phyloP scores from a whole-genome alignment of 2,888 invertebrate species.

The Creontiades dilutus region DNA sequence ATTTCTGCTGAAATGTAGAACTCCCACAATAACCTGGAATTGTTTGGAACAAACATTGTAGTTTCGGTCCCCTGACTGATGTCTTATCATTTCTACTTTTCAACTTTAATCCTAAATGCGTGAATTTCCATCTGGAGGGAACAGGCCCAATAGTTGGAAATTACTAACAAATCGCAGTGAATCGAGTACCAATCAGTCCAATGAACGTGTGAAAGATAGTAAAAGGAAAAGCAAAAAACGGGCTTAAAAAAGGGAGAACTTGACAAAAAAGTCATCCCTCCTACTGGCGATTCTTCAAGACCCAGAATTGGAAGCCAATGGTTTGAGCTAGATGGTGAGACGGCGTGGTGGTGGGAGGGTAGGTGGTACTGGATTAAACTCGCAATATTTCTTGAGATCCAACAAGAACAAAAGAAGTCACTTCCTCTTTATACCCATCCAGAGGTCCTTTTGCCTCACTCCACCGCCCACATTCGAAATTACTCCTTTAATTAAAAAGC shows the following conservation, averaged over 20 bases:
- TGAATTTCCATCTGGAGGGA: too few species aligned
- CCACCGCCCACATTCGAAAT: background rate
- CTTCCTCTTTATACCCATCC: slow-evolving; percentile 29
- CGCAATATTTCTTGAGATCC: slow-evolving; percentile 32
- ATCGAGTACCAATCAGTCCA: too few species aligned
- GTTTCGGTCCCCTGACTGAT: too few species aligned
- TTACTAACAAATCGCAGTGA: too few species aligned
- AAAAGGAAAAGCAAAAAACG: background rate
- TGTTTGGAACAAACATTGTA: too few species aligned
- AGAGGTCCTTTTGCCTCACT: background rate
- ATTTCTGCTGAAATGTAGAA: too few species aligned
- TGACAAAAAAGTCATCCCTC: slow-evolving; percentile 33
- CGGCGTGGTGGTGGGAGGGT: background rate
- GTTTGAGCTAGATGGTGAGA: background rate
- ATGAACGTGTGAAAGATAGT: background rate
- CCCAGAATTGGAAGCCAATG: background rate
- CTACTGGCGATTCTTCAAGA: background rate
- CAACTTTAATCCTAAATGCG: too few species aligned
- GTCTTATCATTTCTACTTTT: too few species aligned
- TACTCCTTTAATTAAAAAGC: slow-evolving; percentile 47
- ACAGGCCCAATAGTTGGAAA: too few species aligned
- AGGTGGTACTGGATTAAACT: background rate
- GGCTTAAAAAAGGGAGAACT: background rate
- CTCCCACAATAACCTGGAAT: too few species aligned
- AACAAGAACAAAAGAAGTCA: slow-evolving; percentile 35